Evolutionary conservation across 1,140 invertebrate species (phyloP), one percentile per base, ranked within the genome.

Genomic region (Wasmannia auropunctata): DNA sequence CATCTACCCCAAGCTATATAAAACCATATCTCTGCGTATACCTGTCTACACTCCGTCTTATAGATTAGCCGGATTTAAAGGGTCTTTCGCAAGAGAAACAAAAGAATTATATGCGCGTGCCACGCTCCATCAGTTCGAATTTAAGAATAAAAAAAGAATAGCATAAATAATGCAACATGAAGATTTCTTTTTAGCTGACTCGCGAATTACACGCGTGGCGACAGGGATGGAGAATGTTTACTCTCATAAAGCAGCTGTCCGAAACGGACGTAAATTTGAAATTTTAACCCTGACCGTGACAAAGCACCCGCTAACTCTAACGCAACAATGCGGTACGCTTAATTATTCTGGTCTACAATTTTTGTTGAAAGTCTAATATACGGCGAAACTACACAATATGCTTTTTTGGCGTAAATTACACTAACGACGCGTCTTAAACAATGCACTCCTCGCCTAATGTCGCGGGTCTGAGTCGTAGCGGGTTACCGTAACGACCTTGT

Each of bases 401-500:
- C 25, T 72, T 58, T 80, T 72, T 81, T 22, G 51, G 51, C 25
- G 28, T 51, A 72, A 83, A 74, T 83, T 72, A 83, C 40, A 72
- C 37, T 83, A 83, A 83, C 37, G 67, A 72, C 40, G 79, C 25
- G 46, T 83, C 79, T 81, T 72, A 74, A 83, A 83, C 79, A 83
- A 83, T 58, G 37, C 43, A 37, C 76, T 51, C 43, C 76, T 51
- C 22, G 76, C 25, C 34, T 46, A 81, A 46, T 72, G 56, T 25
- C 25, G 7, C 14, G 28, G 6, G 1, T 75, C 19, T 28, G 49
- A 28, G 11, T 46, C 31, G 54, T 43, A 43, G 62, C 56, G 72
- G 25, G 34, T 87, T 83, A 87, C 72, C 69, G 49, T 75, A 84
- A 87, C 40, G 81, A 84, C 54, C 86, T 88, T 87, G 87, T 76